Evolutionary conservation across 2,888 invertebrate genomes (phyloP), one percentile per base, ranked within the genome.

Genomic region (Andrena flavipes): DNA sequence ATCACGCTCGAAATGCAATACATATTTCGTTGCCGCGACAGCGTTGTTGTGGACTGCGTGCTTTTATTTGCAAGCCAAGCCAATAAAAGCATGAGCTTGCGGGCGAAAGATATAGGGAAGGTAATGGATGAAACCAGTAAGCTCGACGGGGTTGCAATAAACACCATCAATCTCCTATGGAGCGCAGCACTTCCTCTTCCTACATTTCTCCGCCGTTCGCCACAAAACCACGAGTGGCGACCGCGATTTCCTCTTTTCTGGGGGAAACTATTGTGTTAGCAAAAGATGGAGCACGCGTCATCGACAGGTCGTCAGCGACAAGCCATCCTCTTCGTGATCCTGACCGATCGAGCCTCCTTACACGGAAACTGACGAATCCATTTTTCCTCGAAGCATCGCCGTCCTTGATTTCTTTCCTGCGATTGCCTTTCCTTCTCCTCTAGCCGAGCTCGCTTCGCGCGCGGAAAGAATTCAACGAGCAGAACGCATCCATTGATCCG

Each of bases 101-200:
- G 60, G 42, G 1, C 69, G 76, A 74, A 72, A 59, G 62, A 76
- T 76, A 69, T 30, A 75, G 73, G 56, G 74, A 67, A 69, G 63
- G 74, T 91, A 91, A 91, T 91, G 91, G 90, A 91, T 68, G 87
- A 90, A 89, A 83, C 71, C 76, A 64, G 89, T 91, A 89, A 89
- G 83, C 90, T 84, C 87, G 80, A 76, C 87, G 90, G 90, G 90
- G 87, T 84, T 75, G 84, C 88, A 89, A 90, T 89, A 89, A 90
- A 88, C 80, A 87, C 84, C 85, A 89, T 89, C 89, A 87, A 89
- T 90, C 89, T 90, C 91, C 89, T 82, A 85, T 77, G 84, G 88
- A 73, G 88, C 64, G 56, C 35, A 42, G 62, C 75, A 84, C 89
- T 88, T 88, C 84, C 85, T 88, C 77, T 83, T 89, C 78, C 77